A percentile compares a stretch with the other conserved stretches of the same genome.
These are phyloP conservation scores for Gisinianus flammeolus DNA, from an alignment of 2,888 invertebrate genomes.

Conservation along the genomic window DNA sequence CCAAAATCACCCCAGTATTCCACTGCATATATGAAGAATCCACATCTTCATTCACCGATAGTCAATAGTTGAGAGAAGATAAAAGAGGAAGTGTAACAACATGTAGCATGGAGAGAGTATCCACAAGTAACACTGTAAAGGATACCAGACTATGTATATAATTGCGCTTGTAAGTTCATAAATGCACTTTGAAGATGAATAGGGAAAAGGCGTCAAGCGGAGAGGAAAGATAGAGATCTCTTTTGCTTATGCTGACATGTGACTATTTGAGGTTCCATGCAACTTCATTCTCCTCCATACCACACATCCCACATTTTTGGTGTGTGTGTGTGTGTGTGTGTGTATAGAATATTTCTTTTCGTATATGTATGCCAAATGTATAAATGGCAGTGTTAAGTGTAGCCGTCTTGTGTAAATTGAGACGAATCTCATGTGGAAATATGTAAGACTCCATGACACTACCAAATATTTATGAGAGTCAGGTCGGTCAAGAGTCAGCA, in stretches of 20 bases:
- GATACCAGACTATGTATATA: no score
- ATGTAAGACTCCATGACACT: conserved; percentile 21
- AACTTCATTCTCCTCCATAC: no score
- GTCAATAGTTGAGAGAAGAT: no score
- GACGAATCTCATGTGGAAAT: conserved; percentile 19
- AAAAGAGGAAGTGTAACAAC: no score
- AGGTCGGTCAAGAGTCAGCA: conserved; percentile 32
- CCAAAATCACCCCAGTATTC: no score
- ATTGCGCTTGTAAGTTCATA: neutral
- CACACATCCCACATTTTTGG: neutral
- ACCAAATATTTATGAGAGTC: conserved; percentile 31
- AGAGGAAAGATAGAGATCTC: neutral
- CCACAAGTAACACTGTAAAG: no score
- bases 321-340: no score
- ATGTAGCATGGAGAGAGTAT: no score
- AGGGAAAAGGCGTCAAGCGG: conserved; percentile 11
- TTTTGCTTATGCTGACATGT: neutral
- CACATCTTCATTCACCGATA: no score
- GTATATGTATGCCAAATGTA: neutral
- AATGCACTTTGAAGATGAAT: neutral
- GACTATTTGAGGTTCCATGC: neutral
- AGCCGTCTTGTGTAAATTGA: conserved; percentile 27
- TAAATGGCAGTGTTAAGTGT: neutral
- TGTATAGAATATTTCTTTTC: neutral
- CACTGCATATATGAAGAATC: no score